Base-by-base conservation (phyloP, 2,888 invertebrate species). In the Ceratothoa steindachneri region DNA sequence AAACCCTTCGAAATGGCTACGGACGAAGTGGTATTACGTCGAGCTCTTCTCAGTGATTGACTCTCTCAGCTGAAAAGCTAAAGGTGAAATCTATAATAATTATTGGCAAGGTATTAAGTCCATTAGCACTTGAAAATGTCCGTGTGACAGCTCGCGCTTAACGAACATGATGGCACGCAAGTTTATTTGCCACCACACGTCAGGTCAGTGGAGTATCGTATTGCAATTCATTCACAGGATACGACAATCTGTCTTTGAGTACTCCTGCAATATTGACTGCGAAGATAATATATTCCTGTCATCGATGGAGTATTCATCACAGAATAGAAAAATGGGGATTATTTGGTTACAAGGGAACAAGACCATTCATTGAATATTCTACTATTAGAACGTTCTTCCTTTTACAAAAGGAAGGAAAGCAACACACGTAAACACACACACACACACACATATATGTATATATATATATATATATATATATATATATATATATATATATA, bases 1-100 rank as follows among this genome's bases (percentile, higher is more conserved):
- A 22, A 55, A 12, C 55, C 55, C 55, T 55, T 55, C 19, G 19
- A 55, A 55, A 55, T 55, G 15, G 55, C 24, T 5, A 55, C 24
- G 55, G 19, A 55, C 55, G 55, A 55, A 55, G 15, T 7, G 15
- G 15, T 19, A 12, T 55, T 55, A 22, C 5, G 55, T 55, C 15
- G 41, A 41, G 15, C 41, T 41, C 55, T 55, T 22, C 15, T 41
- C 41, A 41, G 5, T 55, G 19, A 60, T 41, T 41, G 9, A 60
- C 3, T 60, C 60, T 60, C 60, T 5, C 15, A 60, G 24, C 24
- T 22, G 22, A 60, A 60, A 60, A 60, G 60, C 60, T 24, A 24
- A 60, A 60, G 60, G 27, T 60, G 60, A 60, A 60, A 60, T 60
- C 60, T 60, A 55, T 60, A 60, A 60, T 60, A 60, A 60, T 60